Evolutionary conservation across 2,113 vertebrate genomes (phyloP), one percentile per base, ranked within the genome.

Genomic region (Pavo muticus): DNA sequence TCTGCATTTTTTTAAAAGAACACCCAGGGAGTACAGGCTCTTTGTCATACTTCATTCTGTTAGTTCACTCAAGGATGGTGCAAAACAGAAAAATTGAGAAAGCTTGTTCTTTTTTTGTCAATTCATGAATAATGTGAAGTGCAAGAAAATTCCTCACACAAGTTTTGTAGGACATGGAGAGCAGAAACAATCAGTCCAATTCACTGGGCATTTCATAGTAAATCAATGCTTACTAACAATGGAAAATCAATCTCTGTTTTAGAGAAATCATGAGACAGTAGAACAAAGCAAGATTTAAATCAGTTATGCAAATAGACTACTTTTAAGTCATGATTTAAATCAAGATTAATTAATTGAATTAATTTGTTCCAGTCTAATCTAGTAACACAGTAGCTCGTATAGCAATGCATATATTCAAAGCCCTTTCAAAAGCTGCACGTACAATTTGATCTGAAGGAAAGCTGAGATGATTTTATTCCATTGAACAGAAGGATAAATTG

Each of bases 141-240:
- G 27, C 20, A 39, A 50, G 45, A 64, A 50, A 60, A 60, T 42
- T 60, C 29, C 35, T 64, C 45, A 39, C 47, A 24, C 75, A 50
- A 52, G 39, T 64, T 29, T 40, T 47, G 44, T 24, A 64, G 45
- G 60, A 64, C 30, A 64, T 19, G 60, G n/a, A 47, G 50, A 47
- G 83, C 27, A 88, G 50, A 82, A 94, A 96, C 39, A 74, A 94
- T 90, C 91, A 60, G 56, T 68, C 93, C 87, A 85, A 87, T 76
- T 69, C 64, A 50, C 35, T 76, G 29, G 47, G 32, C 35, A 64
- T 85, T 71, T 91, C 42, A 90, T 10, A 90, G 87, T 60, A 90
- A 97, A 94, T 94, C 91, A 78, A 84, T 91, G 60, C 50, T 90
- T 80, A 74, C 82, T 83, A 93, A 92, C 65, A 92, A 87, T n/a